A percentile compares a stretch with the other conserved stretches of the same genome.
Conservation (phyloP, 2,113 vertebrate genomes). For the Polyodon spathula region DNA sequence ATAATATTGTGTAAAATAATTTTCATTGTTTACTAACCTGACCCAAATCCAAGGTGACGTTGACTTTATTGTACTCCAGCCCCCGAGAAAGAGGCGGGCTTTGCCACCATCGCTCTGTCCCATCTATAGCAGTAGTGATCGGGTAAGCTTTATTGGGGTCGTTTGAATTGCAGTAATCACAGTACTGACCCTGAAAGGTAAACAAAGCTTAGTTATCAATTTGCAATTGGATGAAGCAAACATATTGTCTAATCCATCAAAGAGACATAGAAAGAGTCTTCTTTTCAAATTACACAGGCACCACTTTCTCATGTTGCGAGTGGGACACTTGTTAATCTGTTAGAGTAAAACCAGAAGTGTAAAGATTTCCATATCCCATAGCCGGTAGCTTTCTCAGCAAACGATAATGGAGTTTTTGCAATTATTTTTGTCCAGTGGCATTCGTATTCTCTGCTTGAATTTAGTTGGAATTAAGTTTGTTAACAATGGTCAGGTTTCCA, state of each 20-base stretch:
- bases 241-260: too few species aligned
- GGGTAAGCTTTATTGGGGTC: conserved; percentile 76
- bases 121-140: conserved; percentile 70
- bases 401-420: too few species aligned
- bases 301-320: too few species aligned
- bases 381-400: too few species aligned
- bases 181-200: conserved; percentile 75
- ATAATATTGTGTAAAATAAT: background rate
- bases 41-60: conserved; percentile 83
- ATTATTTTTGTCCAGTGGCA: too few species aligned
- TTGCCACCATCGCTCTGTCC: conserved; percentile 91
- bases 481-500: too few species aligned
- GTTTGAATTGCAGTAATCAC: conserved; percentile 75
- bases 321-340: background rate
- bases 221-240: background rate
- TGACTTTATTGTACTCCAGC: conserved; percentile 69
- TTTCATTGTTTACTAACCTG: conserved; percentile 61
- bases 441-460: too few species aligned
- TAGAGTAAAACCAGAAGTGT: background rate
- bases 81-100: conserved; percentile 88
- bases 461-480: too few species aligned
- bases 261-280: too few species aligned
- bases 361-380: too few species aligned
- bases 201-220: background rate
- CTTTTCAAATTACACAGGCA: too few species aligned